Evolutionary conservation across 1,140 invertebrate genomes (phyloP), one percentile per base, ranked within the genome.

Genomic region (Temnothorax curvispinosus): DNA sequence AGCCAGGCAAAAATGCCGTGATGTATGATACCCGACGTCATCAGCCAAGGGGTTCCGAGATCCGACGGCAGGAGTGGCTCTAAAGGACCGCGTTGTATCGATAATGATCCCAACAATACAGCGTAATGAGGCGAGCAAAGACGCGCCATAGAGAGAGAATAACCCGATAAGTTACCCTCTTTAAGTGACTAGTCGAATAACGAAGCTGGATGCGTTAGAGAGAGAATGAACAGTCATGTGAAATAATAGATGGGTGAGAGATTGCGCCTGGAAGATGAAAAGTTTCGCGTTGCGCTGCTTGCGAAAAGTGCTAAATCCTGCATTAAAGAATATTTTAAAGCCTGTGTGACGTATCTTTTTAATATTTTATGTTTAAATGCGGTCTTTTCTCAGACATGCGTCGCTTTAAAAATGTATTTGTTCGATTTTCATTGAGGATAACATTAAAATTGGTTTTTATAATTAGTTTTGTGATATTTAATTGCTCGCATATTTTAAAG

Each of bases 21-120:
- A 84, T 74, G 56, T 75, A 84, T 75, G 80, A 84, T 50, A 74
- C 69, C 69, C 60, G 80, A 74, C 54, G 18, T 82, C 65, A 27
- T 56, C 35, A 18, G 27, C 27, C 44, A 21, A 78, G 44, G 58
- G 58, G 64, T 47, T 27, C 13, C 56, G 15, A 77, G 38, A 77
- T 77, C 75, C 64, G 64, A 69, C 64, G 35, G 77, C 77, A 69
- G 64, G 77, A 81, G 64, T 71, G 77, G 77, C 77, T 81, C 15
- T 81, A 54, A 81, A 69, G 47, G 47, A 38, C 52, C 27, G 69
- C 67, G 80, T 84, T 84, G 80, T 75, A 84, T 84, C 69, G 69
- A 84, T 84, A 84, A 84, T 84, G 80, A 84, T 84, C 18, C 54
- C n/a, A 75, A 84, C 80, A 84, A 84, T 84, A 60, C 69, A 41